phyloP scores from a whole-genome alignment of 2,113 vertebrate genomes.

The Sebastes schlegelii region DNA sequence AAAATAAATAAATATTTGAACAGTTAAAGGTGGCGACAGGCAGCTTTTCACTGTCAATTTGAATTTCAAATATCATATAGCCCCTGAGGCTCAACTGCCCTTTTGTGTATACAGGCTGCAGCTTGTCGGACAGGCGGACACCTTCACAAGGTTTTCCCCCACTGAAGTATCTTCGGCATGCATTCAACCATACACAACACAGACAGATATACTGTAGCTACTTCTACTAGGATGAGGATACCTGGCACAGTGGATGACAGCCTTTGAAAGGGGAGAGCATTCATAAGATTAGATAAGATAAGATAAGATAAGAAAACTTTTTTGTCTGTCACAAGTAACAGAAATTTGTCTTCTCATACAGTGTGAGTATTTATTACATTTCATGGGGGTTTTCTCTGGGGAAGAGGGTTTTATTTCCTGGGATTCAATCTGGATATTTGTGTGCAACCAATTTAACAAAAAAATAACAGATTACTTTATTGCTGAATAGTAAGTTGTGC shows the following conservation, averaged over 20 bases:
- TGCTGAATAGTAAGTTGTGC: not conserved
- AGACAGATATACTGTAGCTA: not conserved
- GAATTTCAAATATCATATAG: not conserved
- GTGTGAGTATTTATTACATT: constrained; percentile 23
- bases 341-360: too few relatives aligned
- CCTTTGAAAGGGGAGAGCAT: not conserved
- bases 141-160: constrained; percentile 20
- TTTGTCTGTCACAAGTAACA: too few relatives aligned
- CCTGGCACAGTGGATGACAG: not conserved
- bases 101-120: constrained; percentile 34
- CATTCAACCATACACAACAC: not conserved
- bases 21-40: not conserved
- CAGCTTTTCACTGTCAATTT: not conserved
- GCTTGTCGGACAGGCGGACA: constrained; percentile 48
- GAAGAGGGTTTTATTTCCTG: not conserved
- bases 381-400: not conserved
- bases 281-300: too few relatives aligned
- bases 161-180: not conserved
- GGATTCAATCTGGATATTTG: not conserved
- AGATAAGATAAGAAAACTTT: too few relatives aligned
- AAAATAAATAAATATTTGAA: constrained; percentile 12
- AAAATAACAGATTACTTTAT: not conserved
- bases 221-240: constrained; percentile 14
- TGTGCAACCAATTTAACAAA: not conserved
- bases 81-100: constrained; percentile 18